A percentile compares a stretch with the other conserved stretches of the same genome.
Conservation (phyloP, 2,113 vertebrate genomes). For the Dipodomys ordii region DNA sequence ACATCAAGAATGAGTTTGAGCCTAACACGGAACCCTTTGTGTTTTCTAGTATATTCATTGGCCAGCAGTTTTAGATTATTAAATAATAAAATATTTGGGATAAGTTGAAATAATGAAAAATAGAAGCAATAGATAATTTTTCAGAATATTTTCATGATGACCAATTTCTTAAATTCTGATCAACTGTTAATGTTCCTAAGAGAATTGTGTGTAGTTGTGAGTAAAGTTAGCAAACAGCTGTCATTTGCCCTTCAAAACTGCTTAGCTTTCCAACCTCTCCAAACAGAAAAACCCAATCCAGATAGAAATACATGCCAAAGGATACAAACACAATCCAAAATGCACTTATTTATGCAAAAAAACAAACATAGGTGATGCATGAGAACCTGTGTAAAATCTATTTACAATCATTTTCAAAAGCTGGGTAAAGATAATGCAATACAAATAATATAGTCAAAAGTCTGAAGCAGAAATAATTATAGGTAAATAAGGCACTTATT, state of each 20-base stretch:
- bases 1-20: neutral
- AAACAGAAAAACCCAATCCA: neutral
- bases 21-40: neutral
- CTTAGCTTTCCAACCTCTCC: neutral
- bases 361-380: neutral
- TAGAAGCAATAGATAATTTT: neutral
- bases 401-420: neutral
- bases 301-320: neutral
- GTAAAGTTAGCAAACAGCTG: neutral
- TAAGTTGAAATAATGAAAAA: neutral
- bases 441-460: constrained; percentile 13
- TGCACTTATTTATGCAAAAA: neutral
- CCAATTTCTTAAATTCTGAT: neutral
- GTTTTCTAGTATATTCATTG: neutral
- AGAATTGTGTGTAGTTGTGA: neutral
- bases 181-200: neutral
- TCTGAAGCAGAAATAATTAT: constrained; percentile 7
- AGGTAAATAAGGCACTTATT: neutral
- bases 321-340: neutral
- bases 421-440: neutral
- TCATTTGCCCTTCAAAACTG: neutral
- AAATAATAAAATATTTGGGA: neutral
- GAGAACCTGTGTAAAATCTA: neutral
- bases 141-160: neutral
- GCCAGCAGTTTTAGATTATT: neutral